phyloP scores from a whole-genome alignment of 2,888 invertebrate species.

The Altica lythri region DNA sequence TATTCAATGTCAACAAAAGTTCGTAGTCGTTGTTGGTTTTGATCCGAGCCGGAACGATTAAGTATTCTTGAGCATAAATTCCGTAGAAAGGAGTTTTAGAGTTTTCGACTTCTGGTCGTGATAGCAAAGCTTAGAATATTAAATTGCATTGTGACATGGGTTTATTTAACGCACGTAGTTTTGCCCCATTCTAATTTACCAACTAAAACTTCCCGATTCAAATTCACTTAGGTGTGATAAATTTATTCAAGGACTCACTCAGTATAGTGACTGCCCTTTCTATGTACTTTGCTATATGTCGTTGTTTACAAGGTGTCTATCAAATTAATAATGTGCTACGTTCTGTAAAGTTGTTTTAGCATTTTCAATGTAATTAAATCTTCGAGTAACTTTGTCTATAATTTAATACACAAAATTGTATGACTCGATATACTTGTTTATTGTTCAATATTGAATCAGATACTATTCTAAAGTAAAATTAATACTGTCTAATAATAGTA shows the following conservation, averaged over 20 bases:
- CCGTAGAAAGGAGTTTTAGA: not conserved
- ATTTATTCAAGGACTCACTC: constrained; percentile 3
- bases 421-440: too few relatives aligned
- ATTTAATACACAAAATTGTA: too few relatives aligned
- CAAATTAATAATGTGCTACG: not conserved
- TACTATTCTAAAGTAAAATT: too few relatives aligned
- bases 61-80: constrained; percentile 12
- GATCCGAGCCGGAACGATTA: constrained; percentile 6
- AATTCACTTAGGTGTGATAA: constrained; percentile 17
- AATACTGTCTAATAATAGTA: too few relatives aligned
- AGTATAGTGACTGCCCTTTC: not conserved
- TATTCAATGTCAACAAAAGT: not conserved
- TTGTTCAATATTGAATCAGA: too few relatives aligned
- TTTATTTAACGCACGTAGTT: constrained; percentile 14
- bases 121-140: constrained; percentile 18
- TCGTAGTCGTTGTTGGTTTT: constrained; percentile 5
- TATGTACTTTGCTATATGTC: not conserved
- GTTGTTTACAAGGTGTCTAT: not conserved
- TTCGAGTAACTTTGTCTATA: too few relatives aligned
- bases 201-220: constrained; percentile 15
- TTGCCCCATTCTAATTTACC: constrained; percentile 1
- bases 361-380: too few relatives aligned
- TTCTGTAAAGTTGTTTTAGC: too few relatives aligned
- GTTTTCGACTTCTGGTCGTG: constrained; percentile 17
- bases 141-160: constrained; percentile 16